These are phyloP conservation scores for Protosalanx chinensis DNA, from an alignment of 2,797 vertebrate species.

Conservation along the genomic window DNA sequence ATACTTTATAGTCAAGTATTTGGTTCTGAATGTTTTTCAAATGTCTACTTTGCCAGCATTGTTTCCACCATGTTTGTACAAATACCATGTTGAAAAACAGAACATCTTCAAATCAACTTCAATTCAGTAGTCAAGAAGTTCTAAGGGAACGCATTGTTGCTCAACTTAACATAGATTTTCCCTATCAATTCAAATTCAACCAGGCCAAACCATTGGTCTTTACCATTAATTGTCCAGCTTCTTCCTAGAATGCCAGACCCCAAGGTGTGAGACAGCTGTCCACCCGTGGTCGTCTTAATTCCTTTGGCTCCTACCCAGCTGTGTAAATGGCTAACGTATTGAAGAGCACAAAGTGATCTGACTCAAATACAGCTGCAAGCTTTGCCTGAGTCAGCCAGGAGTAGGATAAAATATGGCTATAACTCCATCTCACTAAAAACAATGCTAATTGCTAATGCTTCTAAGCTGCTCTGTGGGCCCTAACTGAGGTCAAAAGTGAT, in stretches of 20 bases:
- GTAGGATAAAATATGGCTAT: not conserved
- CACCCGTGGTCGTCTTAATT: not conserved
- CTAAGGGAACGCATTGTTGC: no score
- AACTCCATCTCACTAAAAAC: not conserved
- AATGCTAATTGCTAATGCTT: not conserved
- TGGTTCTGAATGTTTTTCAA: no score
- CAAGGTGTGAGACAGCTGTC: conserved; percentile 15
- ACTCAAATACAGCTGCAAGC: not conserved
- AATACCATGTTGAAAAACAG: no score
- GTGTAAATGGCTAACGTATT: conserved; percentile 17
- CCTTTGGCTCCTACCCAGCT: conserved; percentile 8
- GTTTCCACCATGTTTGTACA: no score
- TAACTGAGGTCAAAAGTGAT: not conserved
- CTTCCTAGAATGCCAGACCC: not conserved
- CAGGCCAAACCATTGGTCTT: no score
- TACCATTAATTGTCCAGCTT: not conserved
- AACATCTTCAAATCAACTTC: no score
- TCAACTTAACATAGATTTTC: no score
- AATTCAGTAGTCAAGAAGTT: no score
- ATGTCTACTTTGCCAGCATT: no score
- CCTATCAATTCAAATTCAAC: no score
- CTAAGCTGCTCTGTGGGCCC: not conserved
- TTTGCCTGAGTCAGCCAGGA: not conserved
- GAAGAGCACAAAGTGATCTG: conserved; percentile 19
- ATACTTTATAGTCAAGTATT: no score